Conservation (phyloP, 2,113 vertebrate genomes). For the Girardinichthys multiradiatus region DNA sequence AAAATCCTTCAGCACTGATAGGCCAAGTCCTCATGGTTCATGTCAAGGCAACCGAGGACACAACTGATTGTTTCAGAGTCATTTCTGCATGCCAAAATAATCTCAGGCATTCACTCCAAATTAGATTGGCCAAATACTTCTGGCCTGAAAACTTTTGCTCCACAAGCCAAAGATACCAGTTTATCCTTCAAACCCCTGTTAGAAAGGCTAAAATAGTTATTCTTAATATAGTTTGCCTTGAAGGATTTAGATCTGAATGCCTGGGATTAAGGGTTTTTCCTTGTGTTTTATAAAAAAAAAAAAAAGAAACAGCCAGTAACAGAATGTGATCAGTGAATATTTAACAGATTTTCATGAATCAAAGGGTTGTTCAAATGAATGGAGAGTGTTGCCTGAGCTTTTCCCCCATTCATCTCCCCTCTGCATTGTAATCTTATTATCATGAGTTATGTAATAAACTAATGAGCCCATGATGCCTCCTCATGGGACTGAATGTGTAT, state of each 20-base stretch:
- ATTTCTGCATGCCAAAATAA: not conserved
- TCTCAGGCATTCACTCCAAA: not conserved
- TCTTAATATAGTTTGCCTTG: too few relatives aligned
- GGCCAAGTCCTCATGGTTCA: not conserved
- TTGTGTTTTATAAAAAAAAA: too few relatives aligned
- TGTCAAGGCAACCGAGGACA: not conserved
- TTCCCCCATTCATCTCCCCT: conserved; percentile 29
- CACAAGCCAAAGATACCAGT: not conserved
- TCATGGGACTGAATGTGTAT: conserved; percentile 21
- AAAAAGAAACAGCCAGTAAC: not conserved
- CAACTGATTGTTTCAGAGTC: not conserved
- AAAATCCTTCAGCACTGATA: not conserved
- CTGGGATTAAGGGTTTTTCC: too few relatives aligned
- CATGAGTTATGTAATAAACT: conserved; percentile 53
- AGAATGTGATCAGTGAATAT: not conserved
- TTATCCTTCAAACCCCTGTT: not conserved
- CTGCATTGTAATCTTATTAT: conserved; percentile 58
- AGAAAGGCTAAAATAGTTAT: not conserved
- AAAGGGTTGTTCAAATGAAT: conserved; percentile 14
- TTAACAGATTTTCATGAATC: conserved; percentile 20
- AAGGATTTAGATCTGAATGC: too few relatives aligned
- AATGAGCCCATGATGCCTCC: conserved; percentile 44
- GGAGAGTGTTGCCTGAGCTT: not conserved
- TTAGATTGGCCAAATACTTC: not conserved
- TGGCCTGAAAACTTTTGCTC: too few relatives aligned